Evolutionary conservation across 2,888 invertebrate genomes (phyloP).

Genomic region (Stegophylla sp.): DNA sequence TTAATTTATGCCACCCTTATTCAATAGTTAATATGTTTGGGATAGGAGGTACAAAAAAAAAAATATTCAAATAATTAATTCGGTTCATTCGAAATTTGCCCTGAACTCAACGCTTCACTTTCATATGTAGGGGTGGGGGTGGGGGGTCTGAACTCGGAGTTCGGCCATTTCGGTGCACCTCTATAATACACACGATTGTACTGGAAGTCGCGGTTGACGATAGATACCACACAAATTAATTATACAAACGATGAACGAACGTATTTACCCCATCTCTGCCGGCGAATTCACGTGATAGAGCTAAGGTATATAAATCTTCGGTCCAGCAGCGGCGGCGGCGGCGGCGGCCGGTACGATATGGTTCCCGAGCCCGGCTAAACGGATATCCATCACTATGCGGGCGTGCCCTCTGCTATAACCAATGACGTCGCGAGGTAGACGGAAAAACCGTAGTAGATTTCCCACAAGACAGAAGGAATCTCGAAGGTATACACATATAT

Average conservation of each 20-base stretch:
- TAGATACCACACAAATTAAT: slow-evolving; percentile 16
- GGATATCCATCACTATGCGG: slow-evolving; percentile 52
- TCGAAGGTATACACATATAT: background rate
- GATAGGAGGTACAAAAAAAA: too few relatives aligned
- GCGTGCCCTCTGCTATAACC: background rate
- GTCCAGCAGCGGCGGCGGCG: background rate
- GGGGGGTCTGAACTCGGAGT: too few relatives aligned
- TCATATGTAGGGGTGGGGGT: too few relatives aligned
- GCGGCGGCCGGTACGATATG: slow-evolving; percentile 20
- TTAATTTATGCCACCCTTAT: too few relatives aligned
- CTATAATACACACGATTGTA: background rate
- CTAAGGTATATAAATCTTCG: slow-evolving; percentile 20
- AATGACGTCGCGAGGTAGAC: background rate
- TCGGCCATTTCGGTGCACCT: too few relatives aligned
- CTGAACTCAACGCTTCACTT: too few relatives aligned
- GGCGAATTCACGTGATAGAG: background rate
- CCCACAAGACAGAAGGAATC: slow-evolving; percentile 53
- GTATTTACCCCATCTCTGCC: slow-evolving; percentile 8
- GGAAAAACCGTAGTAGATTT: slow-evolving; percentile 53
- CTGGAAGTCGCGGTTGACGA: background rate
- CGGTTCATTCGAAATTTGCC: too few relatives aligned
- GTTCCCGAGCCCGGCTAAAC: background rate
- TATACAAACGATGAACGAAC: background rate
- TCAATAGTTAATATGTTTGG: too few relatives aligned
- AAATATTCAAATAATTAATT: too few relatives aligned